phyloP scores from a whole-genome alignment of 2,888 invertebrate genomes.

The Lithophane leautieri region DNA sequence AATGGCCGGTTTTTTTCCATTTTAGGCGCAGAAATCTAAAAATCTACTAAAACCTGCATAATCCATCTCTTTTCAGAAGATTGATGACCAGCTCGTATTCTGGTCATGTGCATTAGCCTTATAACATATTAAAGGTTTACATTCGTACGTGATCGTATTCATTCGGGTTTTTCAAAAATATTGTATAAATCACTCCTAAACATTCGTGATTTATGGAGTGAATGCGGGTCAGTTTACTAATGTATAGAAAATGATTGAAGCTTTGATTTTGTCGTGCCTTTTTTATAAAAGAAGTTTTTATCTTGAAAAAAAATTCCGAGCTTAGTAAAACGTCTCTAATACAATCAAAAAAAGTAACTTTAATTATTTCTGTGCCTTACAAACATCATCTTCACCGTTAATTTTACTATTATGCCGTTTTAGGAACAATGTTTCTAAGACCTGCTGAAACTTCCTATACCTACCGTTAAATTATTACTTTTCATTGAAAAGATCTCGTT shows the following conservation, averaged over 20 bases:
- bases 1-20: too few relatives aligned
- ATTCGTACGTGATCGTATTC: constrained; percentile 39
- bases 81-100: constrained; percentile 37
- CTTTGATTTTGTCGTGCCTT: background rate
- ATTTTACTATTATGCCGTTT: too few relatives aligned
- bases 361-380: too few relatives aligned
- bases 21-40: background rate
- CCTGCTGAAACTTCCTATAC: too few relatives aligned
- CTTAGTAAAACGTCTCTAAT: background rate
- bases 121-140: constrained; percentile 30
- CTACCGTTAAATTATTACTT: too few relatives aligned
- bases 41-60: constrained; percentile 21
- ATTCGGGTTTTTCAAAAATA: constrained; percentile 8
- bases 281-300: background rate
- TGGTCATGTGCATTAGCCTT: constrained; percentile 43
- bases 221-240: constrained; percentile 14
- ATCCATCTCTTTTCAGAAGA: constrained; percentile 46
- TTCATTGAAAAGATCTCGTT: too few relatives aligned
- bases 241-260: constrained; percentile 23
- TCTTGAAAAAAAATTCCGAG: background rate
- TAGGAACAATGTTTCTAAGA: too few relatives aligned
- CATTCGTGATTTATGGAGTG: constrained; percentile 43
- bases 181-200: constrained; percentile 26
- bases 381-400: too few relatives aligned
- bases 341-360: too few relatives aligned